Conservation (phyloP, 53 echinoderm and acorn worm genomes). For the Glandiceps talaboti region DNA sequence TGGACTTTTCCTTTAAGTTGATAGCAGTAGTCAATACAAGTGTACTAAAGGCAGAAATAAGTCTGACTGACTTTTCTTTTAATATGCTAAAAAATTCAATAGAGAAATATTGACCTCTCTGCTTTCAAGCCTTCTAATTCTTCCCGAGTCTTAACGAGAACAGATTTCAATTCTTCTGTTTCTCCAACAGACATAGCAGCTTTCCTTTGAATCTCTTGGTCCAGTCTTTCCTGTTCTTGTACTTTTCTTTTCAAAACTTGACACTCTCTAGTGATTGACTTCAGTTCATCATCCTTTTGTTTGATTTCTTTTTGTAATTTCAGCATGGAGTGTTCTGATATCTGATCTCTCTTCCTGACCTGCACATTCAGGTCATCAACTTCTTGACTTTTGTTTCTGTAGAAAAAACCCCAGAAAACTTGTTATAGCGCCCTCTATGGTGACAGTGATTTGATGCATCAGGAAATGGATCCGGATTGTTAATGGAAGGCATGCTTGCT, state of each 20-base stretch:
- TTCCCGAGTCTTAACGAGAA: conserved; percentile 34
- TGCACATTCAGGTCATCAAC: conserved; percentile 50
- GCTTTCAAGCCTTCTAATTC: conserved; percentile 62
- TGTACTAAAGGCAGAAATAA: too few species aligned
- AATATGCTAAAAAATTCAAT: too few species aligned
- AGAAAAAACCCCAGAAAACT: too few species aligned
- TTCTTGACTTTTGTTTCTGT: conserved; percentile 63
- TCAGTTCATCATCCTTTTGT: conserved; percentile 49
- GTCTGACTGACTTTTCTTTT: too few species aligned
- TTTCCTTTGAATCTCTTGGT: conserved; percentile 41
- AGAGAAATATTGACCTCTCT: conserved; percentile 55
- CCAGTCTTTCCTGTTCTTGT: conserved; percentile 25
- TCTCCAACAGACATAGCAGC: conserved; percentile 39
- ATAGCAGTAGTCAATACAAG: too few species aligned
- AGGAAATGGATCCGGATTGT: too few species aligned
- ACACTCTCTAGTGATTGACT: conserved; percentile 26
- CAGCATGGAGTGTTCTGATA: conserved; percentile 42
- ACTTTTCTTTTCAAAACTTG: conserved; percentile 28
- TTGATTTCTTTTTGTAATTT: conserved; percentile 65
- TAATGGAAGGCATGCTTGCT: too few species aligned
- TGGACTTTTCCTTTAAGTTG: too few species aligned
- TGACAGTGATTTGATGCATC: too few species aligned
- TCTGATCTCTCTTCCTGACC: conserved; percentile 42
- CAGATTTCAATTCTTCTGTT: conserved; percentile 39
- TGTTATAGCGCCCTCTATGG: too few species aligned